Evolutionary conservation across 2,113 vertebrate species (phyloP), one percentile per base, ranked within the genome.

Genomic region (Pavo muticus): DNA sequence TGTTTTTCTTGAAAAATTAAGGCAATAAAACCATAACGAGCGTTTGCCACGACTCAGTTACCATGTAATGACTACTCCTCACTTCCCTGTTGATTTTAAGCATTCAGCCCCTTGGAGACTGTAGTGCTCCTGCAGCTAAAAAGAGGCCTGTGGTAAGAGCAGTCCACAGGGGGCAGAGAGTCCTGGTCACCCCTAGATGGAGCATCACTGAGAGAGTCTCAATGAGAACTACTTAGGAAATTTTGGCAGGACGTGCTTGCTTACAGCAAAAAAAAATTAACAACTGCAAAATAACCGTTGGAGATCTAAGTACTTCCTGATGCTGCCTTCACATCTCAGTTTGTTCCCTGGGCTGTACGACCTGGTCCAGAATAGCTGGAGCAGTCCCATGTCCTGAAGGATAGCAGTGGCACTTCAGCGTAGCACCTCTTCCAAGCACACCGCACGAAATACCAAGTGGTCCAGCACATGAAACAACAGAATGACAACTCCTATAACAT

Each of bases 1-100:
- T 77, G 39, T 8, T 80, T 88, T 95, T 86, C 72, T 72, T 91
- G 82, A 86, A 69, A 93, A 94, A 91, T 93, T 77, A 74, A 56
- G 56, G 72, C 72, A 90, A 76, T 94, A 90, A 95, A 95, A 64
- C 40, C 35, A 47, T 48, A 56, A 90, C 50, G 42, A 91, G 69
- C 9, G 18, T 48, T 80, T 80, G 68, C 52, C 69, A 94, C 0
- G 14, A 93, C 39, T 91, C 78, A 94, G 75, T 88, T 94, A 45
- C 57, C 72, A 25, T 44, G 54, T 84, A 93, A 91, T 77, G 93
- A 75, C 75, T 84, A 47, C 72, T 86, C 45, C 95, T 14, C 47
- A 50, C 56, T 56, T 81, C 73, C 85, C 87, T 81, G 47, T 27
- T 70, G 68, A 77, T 77, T 69, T 85, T 73, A 79, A 94, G 85